Conservation (phyloP, 2,797 vertebrate genomes). For the Periophthalmus magnuspinnatus region DNA sequence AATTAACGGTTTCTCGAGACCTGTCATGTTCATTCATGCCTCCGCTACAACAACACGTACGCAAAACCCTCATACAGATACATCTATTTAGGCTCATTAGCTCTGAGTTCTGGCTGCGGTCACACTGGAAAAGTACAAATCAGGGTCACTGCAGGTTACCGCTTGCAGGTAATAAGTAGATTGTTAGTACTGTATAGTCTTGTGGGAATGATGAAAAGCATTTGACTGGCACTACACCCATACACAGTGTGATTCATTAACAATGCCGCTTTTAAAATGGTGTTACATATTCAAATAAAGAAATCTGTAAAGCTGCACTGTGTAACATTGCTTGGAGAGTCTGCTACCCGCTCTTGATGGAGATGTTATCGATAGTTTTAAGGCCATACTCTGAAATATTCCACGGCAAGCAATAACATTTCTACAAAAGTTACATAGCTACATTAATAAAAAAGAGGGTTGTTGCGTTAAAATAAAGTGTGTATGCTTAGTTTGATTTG, state of each 20-base stretch:
- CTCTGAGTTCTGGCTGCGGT: slow-evolving; percentile 32
- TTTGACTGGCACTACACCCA: not conserved
- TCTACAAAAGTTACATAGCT: not conserved
- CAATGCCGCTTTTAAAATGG: not conserved
- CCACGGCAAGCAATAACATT: not conserved
- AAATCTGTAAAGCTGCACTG: too few species aligned
- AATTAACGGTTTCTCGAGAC: slow-evolving; percentile 33
- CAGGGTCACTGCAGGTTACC: slow-evolving; percentile 30
- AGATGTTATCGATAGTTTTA: not conserved
- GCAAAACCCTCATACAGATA: slow-evolving; percentile 35
- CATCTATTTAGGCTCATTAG: slow-evolving; percentile 54
- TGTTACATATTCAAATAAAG: too few species aligned
- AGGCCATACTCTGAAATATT: not conserved
- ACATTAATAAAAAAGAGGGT: not conserved
- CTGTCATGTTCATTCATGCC: slow-evolving; percentile 48
- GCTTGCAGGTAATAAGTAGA: slow-evolving; percentile 26
- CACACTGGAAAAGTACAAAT: slow-evolving; percentile 28
- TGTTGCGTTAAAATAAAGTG: not conserved
- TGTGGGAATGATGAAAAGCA: slow-evolving; percentile 2
- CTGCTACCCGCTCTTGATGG: too few species aligned
- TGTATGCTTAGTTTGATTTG: not conserved
- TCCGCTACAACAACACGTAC: slow-evolving; percentile 24
- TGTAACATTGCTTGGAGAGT: too few species aligned
- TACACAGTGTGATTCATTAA: not conserved
- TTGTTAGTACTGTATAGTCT: not conserved